Evolutionary conservation across 2,888 invertebrate genomes (phyloP).

Genomic region (Oegoconia quadripuncta): DNA sequence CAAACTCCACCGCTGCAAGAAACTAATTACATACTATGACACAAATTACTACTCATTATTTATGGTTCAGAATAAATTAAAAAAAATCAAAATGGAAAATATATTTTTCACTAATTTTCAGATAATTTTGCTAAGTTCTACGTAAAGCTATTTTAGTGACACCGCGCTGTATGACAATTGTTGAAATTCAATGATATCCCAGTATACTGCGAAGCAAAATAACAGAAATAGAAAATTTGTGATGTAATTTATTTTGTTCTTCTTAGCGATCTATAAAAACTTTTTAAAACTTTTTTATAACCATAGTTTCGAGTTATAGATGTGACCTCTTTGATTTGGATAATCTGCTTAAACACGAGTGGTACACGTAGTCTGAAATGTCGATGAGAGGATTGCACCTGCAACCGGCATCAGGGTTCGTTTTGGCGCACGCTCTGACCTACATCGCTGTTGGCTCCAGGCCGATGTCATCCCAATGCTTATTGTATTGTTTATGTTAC

Average conservation of each 20-base stretch:
- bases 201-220: too few species aligned
- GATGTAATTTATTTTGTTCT: too few species aligned
- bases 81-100: too few species aligned
- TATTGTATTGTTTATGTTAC: conserved; percentile 12
- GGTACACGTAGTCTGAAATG: conserved; percentile 7
- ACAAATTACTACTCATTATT: conserved; percentile 69
- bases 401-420: conserved; percentile 5
- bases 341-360: conserved; percentile 5
- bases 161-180: too few species aligned
- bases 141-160: too few species aligned
- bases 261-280: too few species aligned
- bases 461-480: conserved; percentile 13
- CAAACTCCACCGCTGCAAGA: too few species aligned
- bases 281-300: too few species aligned
- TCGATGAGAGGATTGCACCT: conserved; percentile 8
- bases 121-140: too few species aligned
- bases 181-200: too few species aligned
- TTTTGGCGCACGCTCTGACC: conserved; percentile 16
- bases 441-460: conserved; percentile 14
- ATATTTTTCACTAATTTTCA: background rate
- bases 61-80: conserved; percentile 45
- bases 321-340: conserved; percentile 4
- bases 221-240: too few species aligned
- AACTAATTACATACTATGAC: conserved; percentile 45
- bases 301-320: background rate